Percentiles rank a stretch among this genome's conserved stretches.
phyloP scores from a whole-genome alignment of 2,888 invertebrate species.

The Dorcus hopei region DNA sequence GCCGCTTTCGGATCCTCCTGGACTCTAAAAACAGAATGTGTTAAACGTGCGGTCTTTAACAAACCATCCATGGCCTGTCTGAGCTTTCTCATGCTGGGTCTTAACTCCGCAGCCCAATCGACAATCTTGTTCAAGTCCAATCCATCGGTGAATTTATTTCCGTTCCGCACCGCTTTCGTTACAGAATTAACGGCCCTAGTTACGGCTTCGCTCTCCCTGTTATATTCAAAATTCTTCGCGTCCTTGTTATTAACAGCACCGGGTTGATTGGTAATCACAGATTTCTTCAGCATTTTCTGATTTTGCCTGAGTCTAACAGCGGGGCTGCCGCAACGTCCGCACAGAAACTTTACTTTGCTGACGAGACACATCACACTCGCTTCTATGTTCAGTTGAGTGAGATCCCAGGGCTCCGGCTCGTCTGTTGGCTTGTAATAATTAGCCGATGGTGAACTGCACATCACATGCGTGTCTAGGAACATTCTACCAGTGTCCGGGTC shows the following conservation, averaged over 20 bases:
- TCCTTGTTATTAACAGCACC: conserved; percentile 28
- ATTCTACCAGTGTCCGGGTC: conserved; percentile 40
- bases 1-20: conserved; percentile 76
- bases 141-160: conserved; percentile 72
- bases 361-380: conserved; percentile 84
- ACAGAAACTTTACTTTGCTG: conserved; percentile 77
- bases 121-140: conserved; percentile 65
- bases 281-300: conserved; percentile 26
- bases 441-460: conserved; percentile 62
- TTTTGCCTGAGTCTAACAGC: conserved; percentile 63
- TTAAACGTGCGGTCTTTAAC: conserved; percentile 69
- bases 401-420: conserved; percentile 81
- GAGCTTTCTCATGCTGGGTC: conserved; percentile 77
- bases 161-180: conserved; percentile 57
- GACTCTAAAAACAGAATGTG: conserved; percentile 79
- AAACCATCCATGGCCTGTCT: conserved; percentile 78
- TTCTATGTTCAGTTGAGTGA: conserved; percentile 82
- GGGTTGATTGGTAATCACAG: conserved; percentile 34
- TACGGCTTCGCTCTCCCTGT: conserved; percentile 37
- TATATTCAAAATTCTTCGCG: conserved; percentile 24
- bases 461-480: conserved; percentile 55
- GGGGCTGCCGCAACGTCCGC: conserved; percentile 70
- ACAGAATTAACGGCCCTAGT: conserved; percentile 55
- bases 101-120: conserved; percentile 73
- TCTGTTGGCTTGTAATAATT: conserved; percentile 77